These are phyloP conservation scores for Ischnura elegans DNA, from an alignment of 2,888 invertebrate genomes.

Conservation along the genomic window DNA sequence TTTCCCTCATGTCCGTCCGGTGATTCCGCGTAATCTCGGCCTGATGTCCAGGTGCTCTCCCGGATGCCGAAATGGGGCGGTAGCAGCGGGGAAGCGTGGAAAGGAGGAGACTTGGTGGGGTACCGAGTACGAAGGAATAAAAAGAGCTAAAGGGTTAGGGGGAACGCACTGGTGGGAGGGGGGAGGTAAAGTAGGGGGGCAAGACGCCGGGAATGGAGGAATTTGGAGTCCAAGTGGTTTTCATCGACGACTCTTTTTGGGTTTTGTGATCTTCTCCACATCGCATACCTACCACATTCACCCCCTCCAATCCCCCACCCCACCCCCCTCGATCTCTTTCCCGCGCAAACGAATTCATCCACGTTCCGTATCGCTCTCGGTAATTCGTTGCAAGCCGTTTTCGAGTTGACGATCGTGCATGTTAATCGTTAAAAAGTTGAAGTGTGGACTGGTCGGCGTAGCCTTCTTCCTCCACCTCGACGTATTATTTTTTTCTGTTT, in stretches of 20 bases:
- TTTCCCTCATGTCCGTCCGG: not conserved
- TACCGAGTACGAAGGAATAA: not conserved
- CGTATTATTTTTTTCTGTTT: not conserved
- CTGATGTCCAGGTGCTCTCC: not conserved
- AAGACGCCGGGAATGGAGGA: not conserved
- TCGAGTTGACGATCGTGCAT: not conserved
- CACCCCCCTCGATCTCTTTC: not conserved
- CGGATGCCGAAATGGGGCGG: constrained; percentile 17
- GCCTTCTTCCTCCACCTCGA: not conserved
- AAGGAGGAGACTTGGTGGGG: not conserved
- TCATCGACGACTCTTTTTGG: not conserved
- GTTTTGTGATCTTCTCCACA: not conserved
- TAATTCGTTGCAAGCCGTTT: constrained; percentile 18
- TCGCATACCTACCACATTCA: too few relatives aligned
- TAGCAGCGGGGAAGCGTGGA: not conserved
- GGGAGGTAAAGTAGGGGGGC: not conserved
- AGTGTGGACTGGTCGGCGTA: constrained; percentile 16
- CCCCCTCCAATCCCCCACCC: too few relatives aligned
- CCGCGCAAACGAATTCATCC: not conserved
- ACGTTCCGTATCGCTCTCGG: not conserved
- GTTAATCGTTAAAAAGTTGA: constrained; percentile 20
- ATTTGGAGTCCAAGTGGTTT: constrained; percentile 16
- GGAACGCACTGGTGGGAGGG: not conserved
- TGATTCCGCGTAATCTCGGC: constrained; percentile 17
- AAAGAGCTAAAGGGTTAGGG: not conserved